phyloP scores from a whole-genome alignment of 2,797 vertebrate species.

The Delichon dasypus region DNA sequence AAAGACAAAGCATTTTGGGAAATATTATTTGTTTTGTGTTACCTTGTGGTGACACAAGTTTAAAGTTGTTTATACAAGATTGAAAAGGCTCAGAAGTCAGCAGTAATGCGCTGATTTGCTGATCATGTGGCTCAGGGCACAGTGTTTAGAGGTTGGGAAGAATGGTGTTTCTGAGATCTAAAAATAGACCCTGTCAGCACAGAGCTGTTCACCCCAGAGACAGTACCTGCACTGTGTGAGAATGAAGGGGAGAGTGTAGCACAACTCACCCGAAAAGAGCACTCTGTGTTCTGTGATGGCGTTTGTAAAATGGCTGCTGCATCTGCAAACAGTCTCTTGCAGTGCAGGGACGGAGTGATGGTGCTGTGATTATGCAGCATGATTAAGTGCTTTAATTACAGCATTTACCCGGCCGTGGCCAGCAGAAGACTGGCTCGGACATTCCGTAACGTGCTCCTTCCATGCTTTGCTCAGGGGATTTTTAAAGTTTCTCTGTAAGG shows the following conservation, averaged over 20 bases:
- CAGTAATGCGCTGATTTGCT: neutral
- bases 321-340: neutral
- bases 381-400: neutral
- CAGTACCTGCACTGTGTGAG: neutral
- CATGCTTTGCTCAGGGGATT: neutral
- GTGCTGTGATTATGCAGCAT: neutral
- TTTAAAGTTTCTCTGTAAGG: neutral
- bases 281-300: neutral
- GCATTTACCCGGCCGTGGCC: neutral
- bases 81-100: neutral
- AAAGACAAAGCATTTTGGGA: neutral
- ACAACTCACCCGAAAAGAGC: neutral
- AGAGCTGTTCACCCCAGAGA: neutral
- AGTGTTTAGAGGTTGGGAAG: neutral
- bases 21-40: neutral
- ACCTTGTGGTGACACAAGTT: neutral
- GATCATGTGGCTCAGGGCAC: neutral
- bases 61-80: neutral
- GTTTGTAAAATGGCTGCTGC: conserved; percentile 1
- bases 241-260: neutral
- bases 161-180: neutral
- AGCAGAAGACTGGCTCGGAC: neutral
- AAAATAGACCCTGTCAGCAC: neutral
- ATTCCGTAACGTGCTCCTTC: neutral
- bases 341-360: neutral